Conservation (phyloP, 2,113 vertebrate genomes). For the Pterocles orientalis region DNA sequence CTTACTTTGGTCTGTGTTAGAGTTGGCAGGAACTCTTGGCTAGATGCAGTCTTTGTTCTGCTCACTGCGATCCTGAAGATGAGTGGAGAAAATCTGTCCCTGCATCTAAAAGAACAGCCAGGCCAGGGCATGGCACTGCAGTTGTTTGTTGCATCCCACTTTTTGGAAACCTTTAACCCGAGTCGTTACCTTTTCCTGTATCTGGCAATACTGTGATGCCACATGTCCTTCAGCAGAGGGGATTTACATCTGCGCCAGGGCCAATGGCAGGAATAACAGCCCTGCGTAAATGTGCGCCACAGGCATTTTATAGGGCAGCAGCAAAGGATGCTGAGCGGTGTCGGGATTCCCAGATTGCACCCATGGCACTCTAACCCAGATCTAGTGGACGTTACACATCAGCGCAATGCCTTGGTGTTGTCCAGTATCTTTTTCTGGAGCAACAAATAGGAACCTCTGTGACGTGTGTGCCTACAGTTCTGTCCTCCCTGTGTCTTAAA, state of each 20-base stretch:
- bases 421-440: neutral
- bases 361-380: neutral
- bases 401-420: neutral
- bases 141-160: neutral
- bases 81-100: neutral
- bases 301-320: neutral
- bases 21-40: neutral
- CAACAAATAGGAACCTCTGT: neutral
- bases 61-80: neutral
- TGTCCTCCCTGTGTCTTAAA: neutral
- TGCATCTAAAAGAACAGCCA: neutral
- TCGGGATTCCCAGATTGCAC: neutral
- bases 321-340: neutral
- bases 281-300: neutral
- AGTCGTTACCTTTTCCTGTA: neutral
- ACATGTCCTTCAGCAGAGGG: neutral
- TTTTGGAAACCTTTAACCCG: neutral
- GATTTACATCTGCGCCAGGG: neutral
- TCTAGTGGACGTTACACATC: fast-evolving
- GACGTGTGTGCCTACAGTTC: neutral
- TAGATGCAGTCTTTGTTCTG: neutral
- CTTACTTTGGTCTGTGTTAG: neutral
- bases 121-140: neutral
- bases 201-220: neutral
- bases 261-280: neutral